Conservation (phyloP, 1,140 invertebrate species). For the Leptinotarsa defecta region DNA sequence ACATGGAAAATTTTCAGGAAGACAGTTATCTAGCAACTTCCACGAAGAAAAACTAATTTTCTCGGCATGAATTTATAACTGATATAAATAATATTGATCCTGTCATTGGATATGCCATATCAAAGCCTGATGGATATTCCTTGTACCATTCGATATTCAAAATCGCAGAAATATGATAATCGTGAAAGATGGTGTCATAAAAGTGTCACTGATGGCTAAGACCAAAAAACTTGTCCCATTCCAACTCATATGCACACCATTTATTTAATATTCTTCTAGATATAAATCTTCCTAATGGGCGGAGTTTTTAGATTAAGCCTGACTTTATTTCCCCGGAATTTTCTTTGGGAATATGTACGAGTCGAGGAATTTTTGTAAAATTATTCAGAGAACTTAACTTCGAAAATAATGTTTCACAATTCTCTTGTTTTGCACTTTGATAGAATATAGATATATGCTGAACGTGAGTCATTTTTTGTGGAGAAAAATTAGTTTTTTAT, state of each 20-base stretch:
- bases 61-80: background rate
- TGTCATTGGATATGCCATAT: background rate
- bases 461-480: too few species aligned
- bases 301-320: conserved; percentile 22
- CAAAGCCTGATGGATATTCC: conserved; percentile 29
- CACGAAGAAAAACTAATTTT: background rate
- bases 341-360: background rate
- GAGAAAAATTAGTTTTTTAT: too few species aligned
- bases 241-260: conserved; percentile 26
- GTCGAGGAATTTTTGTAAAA: background rate
- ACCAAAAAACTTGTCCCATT: conserved; percentile 28
- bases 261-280: conserved; percentile 25
- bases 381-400: background rate
- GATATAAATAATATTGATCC: background rate
- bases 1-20: too few species aligned
- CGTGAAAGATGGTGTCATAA: conserved; percentile 32
- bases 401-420: background rate
- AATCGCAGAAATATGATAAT: conserved; percentile 39
- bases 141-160: conserved; percentile 31
- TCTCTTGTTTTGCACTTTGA: too few species aligned
- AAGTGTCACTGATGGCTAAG: conserved; percentile 29
- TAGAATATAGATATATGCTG: too few species aligned
- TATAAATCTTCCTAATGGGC: conserved; percentile 27
- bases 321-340: conserved; percentile 12
- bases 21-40: too few species aligned